These are phyloP conservation scores for Helleia helle DNA, from an alignment of 2,888 invertebrate genomes.

Conservation along the genomic window DNA sequence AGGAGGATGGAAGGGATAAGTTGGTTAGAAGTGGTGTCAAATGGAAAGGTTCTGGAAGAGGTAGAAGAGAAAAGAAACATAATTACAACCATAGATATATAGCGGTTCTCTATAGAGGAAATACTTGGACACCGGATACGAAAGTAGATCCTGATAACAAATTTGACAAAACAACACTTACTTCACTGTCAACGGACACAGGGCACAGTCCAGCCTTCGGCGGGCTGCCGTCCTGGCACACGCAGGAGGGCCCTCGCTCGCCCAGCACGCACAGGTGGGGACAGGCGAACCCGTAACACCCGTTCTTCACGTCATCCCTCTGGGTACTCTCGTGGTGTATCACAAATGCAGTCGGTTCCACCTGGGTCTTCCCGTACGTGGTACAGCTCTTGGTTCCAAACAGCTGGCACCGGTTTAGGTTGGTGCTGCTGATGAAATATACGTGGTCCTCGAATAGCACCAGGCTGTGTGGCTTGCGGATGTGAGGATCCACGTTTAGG, in stretches of 20 bases:
- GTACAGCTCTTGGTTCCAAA: slow-evolving; percentile 64
- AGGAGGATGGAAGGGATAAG: no score
- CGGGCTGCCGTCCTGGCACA: slow-evolving; percentile 62
- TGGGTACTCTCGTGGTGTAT: slow-evolving; percentile 44
- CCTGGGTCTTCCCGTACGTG: slow-evolving; percentile 45
- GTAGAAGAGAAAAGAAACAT: no score
- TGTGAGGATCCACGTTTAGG: slow-evolving; percentile 48
- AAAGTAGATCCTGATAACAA: no score
- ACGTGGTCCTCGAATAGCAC: slow-evolving; percentile 84
- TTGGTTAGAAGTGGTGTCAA: no score
- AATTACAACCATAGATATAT: no score
- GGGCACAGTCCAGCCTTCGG: slow-evolving; percentile 32
- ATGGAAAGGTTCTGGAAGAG: no score
- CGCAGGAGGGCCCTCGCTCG: slow-evolving; percentile 55
- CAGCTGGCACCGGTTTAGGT: slow-evolving; percentile 76
- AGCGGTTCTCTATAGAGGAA: no score
- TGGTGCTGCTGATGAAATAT: slow-evolving; percentile 77
- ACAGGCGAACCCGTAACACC: slow-evolving; percentile 71
- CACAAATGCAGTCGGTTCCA: slow-evolving; percentile 39
- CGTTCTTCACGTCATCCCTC: slow-evolving; percentile 44
- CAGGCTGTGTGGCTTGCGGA: slow-evolving; percentile 76
- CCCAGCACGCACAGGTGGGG: slow-evolving; percentile 75
- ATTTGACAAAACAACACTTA: slow-evolving; percentile 22
- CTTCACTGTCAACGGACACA: slow-evolving; percentile 25
- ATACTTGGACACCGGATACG: no score